phyloP scores from a whole-genome alignment of 1,140 invertebrate genomes.

The Papilio aristodemus region DNA sequence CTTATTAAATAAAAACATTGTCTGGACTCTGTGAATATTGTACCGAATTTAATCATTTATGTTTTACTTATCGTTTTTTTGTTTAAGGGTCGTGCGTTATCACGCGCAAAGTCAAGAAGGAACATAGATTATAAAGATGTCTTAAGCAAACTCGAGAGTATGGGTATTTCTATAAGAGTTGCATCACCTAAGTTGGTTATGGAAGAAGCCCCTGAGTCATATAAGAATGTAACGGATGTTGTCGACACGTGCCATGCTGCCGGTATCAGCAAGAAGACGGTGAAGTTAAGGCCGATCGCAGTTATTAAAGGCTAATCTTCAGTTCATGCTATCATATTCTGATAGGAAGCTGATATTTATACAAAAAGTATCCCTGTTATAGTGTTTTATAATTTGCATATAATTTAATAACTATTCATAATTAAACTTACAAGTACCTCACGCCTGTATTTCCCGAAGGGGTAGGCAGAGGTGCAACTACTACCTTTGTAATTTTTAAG shows the following conservation, averaged over 20 bases:
- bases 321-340: slow-evolving; percentile 46
- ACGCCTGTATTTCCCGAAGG: too few species aligned
- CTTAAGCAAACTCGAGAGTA: slow-evolving; percentile 89
- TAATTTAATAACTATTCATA: background rate
- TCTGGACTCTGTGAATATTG: too few species aligned
- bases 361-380: background rate
- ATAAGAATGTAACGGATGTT: slow-evolving; percentile 99
- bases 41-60: background rate
- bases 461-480: too few species aligned
- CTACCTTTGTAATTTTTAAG: background rate
- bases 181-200: slow-evolving; percentile 99
- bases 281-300: slow-evolving; percentile 98
- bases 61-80: background rate
- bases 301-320: slow-evolving; percentile 97
- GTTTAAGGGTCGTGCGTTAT: slow-evolving; percentile 94
- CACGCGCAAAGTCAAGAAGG: slow-evolving; percentile 97
- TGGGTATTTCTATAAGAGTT: slow-evolving; percentile 98
- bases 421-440: background rate
- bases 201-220: slow-evolving; percentile 99
- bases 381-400: background rate
- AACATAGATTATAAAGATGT: slow-evolving; percentile 97
- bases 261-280: slow-evolving; percentile 98
- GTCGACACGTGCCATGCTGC: slow-evolving; percentile 99
- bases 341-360: slow-evolving; percentile 1
- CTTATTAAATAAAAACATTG: too few species aligned